Base-by-base conservation (phyloP, 1,140 invertebrate genomes). In the Oscheius sp. region DNA sequence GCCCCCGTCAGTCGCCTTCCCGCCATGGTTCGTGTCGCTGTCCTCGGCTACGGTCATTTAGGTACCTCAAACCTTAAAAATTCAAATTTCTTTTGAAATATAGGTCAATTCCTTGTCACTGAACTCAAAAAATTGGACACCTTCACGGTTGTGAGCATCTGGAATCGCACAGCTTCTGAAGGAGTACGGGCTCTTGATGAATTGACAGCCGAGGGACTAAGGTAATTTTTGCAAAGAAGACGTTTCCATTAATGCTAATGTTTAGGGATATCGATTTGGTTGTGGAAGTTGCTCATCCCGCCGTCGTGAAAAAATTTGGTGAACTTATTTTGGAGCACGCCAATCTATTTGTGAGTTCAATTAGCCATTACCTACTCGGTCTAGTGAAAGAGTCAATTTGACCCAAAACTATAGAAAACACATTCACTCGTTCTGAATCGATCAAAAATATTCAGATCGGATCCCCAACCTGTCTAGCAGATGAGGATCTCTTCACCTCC, bases 281-380 rank as follows among this genome's bases (percentile, higher is more conserved):
- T 68, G 87, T 89, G 18, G 89, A 89, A 83, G 89, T 89, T 0
- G 87, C 88, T 32, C 89, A 89, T 84, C 89, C 89, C 13, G 76
- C 79, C 55, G 86, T 89, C n/a, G 85, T 87, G 3, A 73, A 84
- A 64, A 64, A 87, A 70, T 87, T 85, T 80, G 88, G 87, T 15
- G 74, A 80, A 15, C n/a, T 74, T 4, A 88, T 89, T 78, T 77
- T 89, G 13, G 34, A 83, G 28, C 62, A 85, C 73, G 80, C 85
- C 15, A 86, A 88, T 77, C 87, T 86, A 72, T 84, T 88, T 85
- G 87, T 88, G 79, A 78, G 68, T 38, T 65, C 31, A 45, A 15
- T 32, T 32, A 3, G 20, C 29, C 20, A 26, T 10, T 63, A 26
- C 13, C 15, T 59, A 26, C 15, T 59, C 29, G 35, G 20, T 31